Percentiles rank a stretch among this genome's conserved stretches.
Conservation (phyloP, 2,113 vertebrate genomes). For the Axis porcinus region DNA sequence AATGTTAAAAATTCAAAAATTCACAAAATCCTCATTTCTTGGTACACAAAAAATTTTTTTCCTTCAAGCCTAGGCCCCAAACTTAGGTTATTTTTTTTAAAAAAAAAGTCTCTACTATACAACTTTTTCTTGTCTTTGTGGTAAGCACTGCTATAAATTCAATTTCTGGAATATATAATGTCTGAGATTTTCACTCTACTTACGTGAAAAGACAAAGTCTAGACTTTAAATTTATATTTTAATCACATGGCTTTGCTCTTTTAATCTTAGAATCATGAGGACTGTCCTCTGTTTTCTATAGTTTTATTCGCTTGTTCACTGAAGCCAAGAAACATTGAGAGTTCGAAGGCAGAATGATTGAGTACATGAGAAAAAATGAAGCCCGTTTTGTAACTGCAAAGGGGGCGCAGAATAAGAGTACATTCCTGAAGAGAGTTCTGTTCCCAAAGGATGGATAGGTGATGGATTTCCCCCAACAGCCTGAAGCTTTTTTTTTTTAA, state of each 20-base stretch:
- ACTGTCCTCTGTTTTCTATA: neutral
- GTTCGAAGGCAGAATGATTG: neutral
- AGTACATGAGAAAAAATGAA: neutral
- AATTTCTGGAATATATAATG: neutral
- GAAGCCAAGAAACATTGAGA: neutral
- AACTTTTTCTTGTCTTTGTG: neutral
- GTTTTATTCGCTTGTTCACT: neutral
- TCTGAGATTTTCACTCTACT: neutral
- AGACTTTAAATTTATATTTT: neutral
- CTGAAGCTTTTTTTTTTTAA: neutral
- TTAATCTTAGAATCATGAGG: neutral
- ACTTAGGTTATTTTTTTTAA: neutral
- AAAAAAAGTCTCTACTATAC: neutral
- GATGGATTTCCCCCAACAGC: neutral
- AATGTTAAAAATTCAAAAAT: neutral
- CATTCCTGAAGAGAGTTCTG: neutral
- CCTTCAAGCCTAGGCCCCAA: neutral
- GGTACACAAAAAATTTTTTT: neutral
- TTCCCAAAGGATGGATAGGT: neutral
- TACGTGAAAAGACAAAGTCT: neutral
- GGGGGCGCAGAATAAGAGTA: neutral
- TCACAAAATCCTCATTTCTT: neutral
- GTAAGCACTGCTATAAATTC: neutral
- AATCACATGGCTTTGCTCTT: neutral
- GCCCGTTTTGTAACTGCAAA: neutral